A percentile compares a stretch with the other conserved stretches of the same genome.
These are phyloP conservation scores for Tachina fera DNA, from an alignment of 2,888 invertebrate genomes.

Conservation along the genomic window DNA sequence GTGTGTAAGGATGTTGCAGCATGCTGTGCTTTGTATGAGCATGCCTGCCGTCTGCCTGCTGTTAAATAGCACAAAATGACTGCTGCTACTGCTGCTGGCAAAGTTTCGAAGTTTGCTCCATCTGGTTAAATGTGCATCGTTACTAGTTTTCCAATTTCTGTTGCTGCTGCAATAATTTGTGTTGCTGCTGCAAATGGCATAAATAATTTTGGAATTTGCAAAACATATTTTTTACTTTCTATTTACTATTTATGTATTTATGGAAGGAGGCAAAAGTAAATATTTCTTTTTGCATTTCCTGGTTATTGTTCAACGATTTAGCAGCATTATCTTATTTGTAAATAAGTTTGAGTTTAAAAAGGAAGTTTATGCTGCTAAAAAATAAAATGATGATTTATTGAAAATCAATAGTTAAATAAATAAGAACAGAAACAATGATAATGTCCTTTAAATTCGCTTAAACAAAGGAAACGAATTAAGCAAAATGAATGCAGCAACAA, in stretches of 20 bases:
- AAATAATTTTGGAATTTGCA: conserved; percentile 39
- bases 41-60: conserved; percentile 38
- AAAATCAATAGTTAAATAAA: conserved; percentile 52
- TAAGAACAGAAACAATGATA: conserved; percentile 32
- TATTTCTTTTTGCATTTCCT: conserved; percentile 41
- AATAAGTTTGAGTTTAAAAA: conserved; percentile 11
- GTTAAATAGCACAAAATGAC: conserved; percentile 39
- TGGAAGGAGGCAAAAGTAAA: background rate
- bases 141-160: background rate
- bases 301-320: conserved; percentile 39
- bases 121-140: conserved; percentile 37
- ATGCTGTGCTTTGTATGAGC: conserved; percentile 55
- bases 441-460: conserved; percentile 31
- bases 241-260: conserved; percentile 9
- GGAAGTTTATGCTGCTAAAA: conserved; percentile 28
- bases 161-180: conserved; percentile 16
- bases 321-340: conserved; percentile 28
- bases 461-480: conserved; percentile 18
- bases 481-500: background rate
- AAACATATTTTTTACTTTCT: conserved; percentile 28
- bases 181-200: conserved; percentile 40
- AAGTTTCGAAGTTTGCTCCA: conserved; percentile 10
- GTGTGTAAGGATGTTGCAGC: conserved; percentile 32
- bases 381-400: conserved; percentile 51
- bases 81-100: conserved; percentile 19